These are phyloP conservation scores for Megaceryle maxima DNA, from an alignment of 2,113 vertebrate genomes.

Conservation along the genomic window DNA sequence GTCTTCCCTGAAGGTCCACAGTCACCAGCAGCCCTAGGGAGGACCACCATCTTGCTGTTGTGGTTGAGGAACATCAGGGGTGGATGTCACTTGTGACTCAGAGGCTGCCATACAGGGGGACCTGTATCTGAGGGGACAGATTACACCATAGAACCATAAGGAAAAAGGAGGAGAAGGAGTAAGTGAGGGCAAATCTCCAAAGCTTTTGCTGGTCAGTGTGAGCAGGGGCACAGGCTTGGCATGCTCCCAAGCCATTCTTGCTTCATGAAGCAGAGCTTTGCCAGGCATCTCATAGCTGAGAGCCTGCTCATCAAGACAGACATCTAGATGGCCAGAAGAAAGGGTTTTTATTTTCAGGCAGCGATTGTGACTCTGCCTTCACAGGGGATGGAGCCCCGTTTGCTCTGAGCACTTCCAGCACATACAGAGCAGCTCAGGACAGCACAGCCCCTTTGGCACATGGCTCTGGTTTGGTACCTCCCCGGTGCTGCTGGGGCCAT, in stretches of 20 bases:
- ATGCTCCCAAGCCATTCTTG: not conserved
- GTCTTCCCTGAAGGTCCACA: not conserved
- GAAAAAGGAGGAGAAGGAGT: not conserved
- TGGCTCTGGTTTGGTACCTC: not conserved
- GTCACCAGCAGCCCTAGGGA: not conserved
- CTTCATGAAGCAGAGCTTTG: not conserved
- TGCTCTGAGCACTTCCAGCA: not conserved
- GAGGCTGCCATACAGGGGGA: not conserved
- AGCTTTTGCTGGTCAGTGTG: not conserved
- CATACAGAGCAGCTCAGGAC: not conserved
- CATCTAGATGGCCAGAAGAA: not conserved
- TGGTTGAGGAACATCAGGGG: not conserved
- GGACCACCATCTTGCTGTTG: not conserved
- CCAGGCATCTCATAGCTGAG: not conserved
- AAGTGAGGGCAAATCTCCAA: not conserved
- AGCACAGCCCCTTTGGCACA: not conserved
- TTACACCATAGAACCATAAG: not conserved
- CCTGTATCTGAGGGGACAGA: not conserved
- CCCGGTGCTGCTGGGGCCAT: accelerated
- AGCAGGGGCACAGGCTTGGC: not conserved
- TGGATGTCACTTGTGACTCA: not conserved
- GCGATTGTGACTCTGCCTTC: not conserved
- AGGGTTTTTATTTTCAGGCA: not conserved
- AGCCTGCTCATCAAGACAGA: not conserved
- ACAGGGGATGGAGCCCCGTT: accelerated